Conservation (phyloP, 2,888 invertebrate genomes). For the Crossocerus cetratus region DNA sequence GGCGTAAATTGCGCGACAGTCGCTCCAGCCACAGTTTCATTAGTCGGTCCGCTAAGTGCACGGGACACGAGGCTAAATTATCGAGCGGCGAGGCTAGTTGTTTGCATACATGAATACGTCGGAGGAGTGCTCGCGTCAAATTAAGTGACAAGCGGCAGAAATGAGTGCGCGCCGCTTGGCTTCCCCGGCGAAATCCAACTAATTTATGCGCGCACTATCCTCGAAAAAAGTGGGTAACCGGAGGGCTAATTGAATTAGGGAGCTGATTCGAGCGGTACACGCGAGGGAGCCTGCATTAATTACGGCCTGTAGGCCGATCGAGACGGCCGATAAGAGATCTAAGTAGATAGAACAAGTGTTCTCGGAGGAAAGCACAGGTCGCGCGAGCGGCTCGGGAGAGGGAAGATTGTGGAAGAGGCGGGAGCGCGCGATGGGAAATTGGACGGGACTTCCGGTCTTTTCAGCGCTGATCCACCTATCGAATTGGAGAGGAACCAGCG, state of each 20-base stretch:
- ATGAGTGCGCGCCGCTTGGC: slow-evolving; percentile 27
- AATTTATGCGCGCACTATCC: background rate
- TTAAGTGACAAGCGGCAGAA: slow-evolving; percentile 41
- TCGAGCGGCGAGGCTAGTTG: slow-evolving; percentile 9
- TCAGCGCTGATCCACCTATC: slow-evolving; percentile 64
- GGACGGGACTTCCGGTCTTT: slow-evolving; percentile 47
- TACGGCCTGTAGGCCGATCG: background rate
- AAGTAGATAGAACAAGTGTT: background rate
- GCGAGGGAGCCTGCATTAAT: background rate
- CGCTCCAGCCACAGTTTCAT: too few relatives aligned
- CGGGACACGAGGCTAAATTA: slow-evolving; percentile 2
- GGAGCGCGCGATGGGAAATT: slow-evolving; percentile 5
- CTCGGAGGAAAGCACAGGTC: too few relatives aligned
- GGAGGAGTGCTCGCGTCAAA: slow-evolving; percentile 24
- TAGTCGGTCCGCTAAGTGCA: background rate
- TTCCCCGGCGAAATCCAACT: background rate
- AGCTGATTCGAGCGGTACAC: background rate
- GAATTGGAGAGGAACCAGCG: slow-evolving; percentile 62
- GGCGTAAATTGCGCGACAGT: too few relatives aligned
- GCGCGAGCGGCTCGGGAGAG: background rate
- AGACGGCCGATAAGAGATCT: background rate
- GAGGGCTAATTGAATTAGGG: slow-evolving; percentile 1
- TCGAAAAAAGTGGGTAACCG: background rate
- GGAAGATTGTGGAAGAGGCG: background rate
- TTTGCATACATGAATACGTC: slow-evolving; percentile 53